Percentiles rank a stretch among this genome's conserved stretches.
These are phyloP conservation scores for Macrosoma leucophasiata DNA, from an alignment of 2,888 invertebrate genomes.

Conservation along the genomic window DNA sequence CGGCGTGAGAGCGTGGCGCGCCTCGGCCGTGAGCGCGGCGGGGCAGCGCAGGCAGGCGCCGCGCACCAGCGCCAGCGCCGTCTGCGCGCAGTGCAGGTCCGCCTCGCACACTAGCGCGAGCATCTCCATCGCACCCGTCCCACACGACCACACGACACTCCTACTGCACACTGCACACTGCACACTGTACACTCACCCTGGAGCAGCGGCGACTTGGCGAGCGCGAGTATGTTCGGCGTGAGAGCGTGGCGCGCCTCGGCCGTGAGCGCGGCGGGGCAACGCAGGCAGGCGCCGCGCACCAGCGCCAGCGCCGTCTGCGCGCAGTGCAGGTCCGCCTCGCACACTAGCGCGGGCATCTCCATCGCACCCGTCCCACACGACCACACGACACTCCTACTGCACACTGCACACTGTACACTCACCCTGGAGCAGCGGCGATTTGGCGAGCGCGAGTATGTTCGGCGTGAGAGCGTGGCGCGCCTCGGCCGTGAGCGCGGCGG, in stretches of 20 bases:
- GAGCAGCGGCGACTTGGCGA: conserved; percentile 93
- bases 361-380: conserved; percentile 74
- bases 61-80: conserved; percentile 88
- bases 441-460: conserved; percentile 89
- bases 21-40: conserved; percentile 83
- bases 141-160: background rate
- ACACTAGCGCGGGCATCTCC: conserved; percentile 93
- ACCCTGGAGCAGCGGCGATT: conserved; percentile 95
- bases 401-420: too few species aligned
- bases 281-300: conserved; percentile 86
- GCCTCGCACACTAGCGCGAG: conserved; percentile 94
- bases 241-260: conserved; percentile 83
- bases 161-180: conserved; percentile 6
- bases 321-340: conserved; percentile 96
- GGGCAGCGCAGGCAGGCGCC: conserved; percentile 88
- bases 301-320: conserved; percentile 92
- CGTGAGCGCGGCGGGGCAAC: conserved; percentile 86
- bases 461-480: conserved; percentile 85
- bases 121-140: conserved; percentile 86
- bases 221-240: conserved; percentile 87
- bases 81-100: conserved; percentile 97
- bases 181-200: conserved; percentile 78
- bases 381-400: background rate
- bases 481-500: conserved; percentile 84
- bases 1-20: conserved; percentile 84